Evolutionary conservation across 2,797 vertebrate species (phyloP).

Genomic region (Hydrocynus forskahlii): DNA sequence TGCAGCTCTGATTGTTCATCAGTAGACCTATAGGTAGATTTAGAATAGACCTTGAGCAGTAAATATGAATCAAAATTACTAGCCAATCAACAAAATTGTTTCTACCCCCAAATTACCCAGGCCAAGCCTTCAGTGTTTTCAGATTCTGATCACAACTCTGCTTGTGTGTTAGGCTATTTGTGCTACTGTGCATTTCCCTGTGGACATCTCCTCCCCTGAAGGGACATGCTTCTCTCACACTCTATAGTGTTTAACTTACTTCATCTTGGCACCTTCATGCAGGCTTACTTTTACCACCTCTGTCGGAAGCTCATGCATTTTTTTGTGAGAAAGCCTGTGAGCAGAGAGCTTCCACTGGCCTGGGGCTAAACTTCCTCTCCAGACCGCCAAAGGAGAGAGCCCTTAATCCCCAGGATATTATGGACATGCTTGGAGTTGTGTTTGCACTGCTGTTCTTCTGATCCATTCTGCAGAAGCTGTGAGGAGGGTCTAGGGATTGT

Average conservation of each 20-base stretch:
- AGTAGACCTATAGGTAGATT: no score
- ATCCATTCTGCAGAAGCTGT: constrained; percentile 29
- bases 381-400: constrained; percentile 29
- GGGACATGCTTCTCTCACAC: constrained; percentile 31
- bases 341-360: constrained; percentile 39
- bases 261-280: constrained; percentile 12
- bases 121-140: no score
- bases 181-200: constrained; percentile 34
- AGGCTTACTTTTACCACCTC: constrained; percentile 3
- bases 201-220: constrained; percentile 16
- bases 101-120: no score
- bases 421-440: constrained; percentile 41
- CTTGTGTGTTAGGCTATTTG: constrained; percentile 23
- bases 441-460: constrained; percentile 46
- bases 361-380: constrained; percentile 42
- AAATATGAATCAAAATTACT: no score
- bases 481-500: constrained; percentile 20
- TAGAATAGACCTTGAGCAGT: no score
- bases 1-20: no score
- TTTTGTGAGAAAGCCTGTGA: constrained; percentile 34
- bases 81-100: no score
- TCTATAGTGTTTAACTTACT: constrained; percentile 51
- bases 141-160: background rate
- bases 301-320: constrained; percentile 28
- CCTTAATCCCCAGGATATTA: constrained; percentile 51